A percentile compares a stretch with the other conserved stretches of the same genome.
phyloP scores from a whole-genome alignment of 2,797 vertebrate genomes.

The Sebastes paucispinis region DNA sequence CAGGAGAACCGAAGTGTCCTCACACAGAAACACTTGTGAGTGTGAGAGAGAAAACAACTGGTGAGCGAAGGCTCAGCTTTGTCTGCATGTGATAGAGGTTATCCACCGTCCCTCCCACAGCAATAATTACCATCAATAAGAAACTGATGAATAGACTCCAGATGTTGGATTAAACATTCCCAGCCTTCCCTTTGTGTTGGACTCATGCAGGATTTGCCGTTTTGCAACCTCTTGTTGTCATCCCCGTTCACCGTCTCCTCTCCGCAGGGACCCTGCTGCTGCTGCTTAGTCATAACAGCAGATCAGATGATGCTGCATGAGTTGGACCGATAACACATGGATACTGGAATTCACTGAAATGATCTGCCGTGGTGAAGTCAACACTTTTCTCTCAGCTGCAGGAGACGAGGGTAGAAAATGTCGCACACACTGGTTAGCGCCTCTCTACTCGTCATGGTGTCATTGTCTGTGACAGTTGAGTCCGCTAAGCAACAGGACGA shows the following conservation, averaged over 20 bases:
- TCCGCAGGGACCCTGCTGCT: constrained; percentile 6
- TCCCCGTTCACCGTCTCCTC: constrained; percentile 22
- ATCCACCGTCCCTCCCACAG: constrained; percentile 53
- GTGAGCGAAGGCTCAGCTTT: constrained; percentile 9
- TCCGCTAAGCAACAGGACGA: not conserved
- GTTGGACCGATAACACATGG: constrained; percentile 18
- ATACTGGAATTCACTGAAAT: constrained; percentile 10
- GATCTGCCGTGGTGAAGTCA: constrained; percentile 11
- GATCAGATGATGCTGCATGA: constrained; percentile 26
- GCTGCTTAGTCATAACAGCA: constrained; percentile 35
- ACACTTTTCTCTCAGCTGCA: not conserved
- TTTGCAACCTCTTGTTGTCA: constrained; percentile 45
- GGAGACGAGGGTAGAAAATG: not conserved
- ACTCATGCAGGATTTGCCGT: constrained; percentile 46
- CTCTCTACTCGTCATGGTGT: not conserved
- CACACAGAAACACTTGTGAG: constrained; percentile 30
- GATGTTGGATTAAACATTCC: constrained; percentile 69
- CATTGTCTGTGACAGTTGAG: not conserved
- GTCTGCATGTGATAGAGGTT: constrained; percentile 65
- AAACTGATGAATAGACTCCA: constrained; percentile 73
- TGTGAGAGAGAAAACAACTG: constrained; percentile 48
- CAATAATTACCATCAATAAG: constrained; percentile 70
- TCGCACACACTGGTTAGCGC: not conserved
- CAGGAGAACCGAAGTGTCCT: not conserved
- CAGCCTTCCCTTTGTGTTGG: constrained; percentile 39